A percentile compares a stretch with the other conserved stretches of the same genome.
Evolutionary conservation across 2,113 vertebrate species (phyloP).

Genomic region (Azemiops feae): DNA sequence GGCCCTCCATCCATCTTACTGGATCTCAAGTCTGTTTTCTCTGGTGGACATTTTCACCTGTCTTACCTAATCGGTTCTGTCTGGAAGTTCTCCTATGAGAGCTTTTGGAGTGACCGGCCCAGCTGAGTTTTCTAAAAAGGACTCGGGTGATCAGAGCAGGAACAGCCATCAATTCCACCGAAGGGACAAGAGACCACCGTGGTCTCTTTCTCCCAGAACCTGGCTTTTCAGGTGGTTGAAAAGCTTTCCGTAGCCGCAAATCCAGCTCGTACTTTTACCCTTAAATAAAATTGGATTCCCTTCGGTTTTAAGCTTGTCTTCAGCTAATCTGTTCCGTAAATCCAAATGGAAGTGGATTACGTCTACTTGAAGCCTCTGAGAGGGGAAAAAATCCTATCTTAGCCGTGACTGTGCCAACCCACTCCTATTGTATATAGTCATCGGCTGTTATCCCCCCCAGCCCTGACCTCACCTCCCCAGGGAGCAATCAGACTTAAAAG

Average conservation of each 20-base stretch:
- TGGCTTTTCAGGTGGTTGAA: constrained; percentile 18
- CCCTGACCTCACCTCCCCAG: neutral
- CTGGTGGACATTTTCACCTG: no score
- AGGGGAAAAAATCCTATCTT: constrained; percentile 54
- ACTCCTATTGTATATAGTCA: neutral
- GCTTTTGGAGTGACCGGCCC: neutral
- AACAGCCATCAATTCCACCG: constrained; percentile 21
- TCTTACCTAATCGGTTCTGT: no score
- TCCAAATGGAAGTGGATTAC: constrained; percentile 61
- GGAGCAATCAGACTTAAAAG: neutral
- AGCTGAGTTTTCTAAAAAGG: neutral
- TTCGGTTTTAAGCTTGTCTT: constrained; percentile 59
- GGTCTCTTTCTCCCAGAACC: constrained; percentile 46
- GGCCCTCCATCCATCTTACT: no score
- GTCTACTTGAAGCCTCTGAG: constrained; percentile 68
- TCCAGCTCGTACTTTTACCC: constrained; percentile 56
- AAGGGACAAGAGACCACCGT: constrained; percentile 40
- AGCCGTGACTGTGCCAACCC: constrained; percentile 46
- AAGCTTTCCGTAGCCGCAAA: constrained; percentile 28
- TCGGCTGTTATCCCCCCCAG: neutral
- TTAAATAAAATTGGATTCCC: constrained; percentile 56
- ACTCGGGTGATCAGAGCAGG: constrained; percentile 31
- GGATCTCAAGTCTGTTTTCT: no score
- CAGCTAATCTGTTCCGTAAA: constrained; percentile 68
- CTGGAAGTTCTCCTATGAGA: neutral